These are phyloP conservation scores for Peromyscus nudipes DNA, from an alignment of 2,797 vertebrate genomes.

Conservation along the genomic window DNA sequence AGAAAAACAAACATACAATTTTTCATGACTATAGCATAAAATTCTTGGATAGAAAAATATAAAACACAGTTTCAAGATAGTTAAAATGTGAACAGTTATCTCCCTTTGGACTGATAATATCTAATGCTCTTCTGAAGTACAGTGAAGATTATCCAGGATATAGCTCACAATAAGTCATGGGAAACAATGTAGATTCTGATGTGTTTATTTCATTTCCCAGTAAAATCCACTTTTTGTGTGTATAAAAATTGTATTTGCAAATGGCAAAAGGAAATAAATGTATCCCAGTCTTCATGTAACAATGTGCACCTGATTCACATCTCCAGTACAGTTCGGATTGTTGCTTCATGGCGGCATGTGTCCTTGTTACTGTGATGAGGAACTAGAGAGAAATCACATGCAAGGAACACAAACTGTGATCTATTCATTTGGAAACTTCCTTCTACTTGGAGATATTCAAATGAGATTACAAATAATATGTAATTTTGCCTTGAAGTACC, in stretches of 20 bases:
- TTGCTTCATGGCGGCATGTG: neutral
- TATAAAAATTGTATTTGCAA: neutral
- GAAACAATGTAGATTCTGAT: neutral
- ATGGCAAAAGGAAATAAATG: neutral
- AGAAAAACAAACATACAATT: neutral
- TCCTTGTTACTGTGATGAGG: neutral
- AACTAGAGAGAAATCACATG: neutral
- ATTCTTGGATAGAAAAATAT: neutral
- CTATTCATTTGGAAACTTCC: neutral
- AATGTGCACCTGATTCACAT: neutral
- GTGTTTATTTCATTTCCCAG: neutral
- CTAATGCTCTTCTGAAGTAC: neutral
- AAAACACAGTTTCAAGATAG: neutral
- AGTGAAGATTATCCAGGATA: neutral
- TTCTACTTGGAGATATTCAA: neutral
- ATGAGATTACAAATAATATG: neutral
- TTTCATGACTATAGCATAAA: neutral
- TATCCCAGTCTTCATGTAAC: neutral
- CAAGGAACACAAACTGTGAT: neutral
- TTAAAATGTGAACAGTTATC: neutral
- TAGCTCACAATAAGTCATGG: constrained; percentile 42
- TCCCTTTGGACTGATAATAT: neutral
- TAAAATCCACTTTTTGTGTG: neutral
- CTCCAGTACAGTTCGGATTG: neutral
- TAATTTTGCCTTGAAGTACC: neutral